A percentile compares a stretch with the other conserved stretches of the same genome.
phyloP scores from a whole-genome alignment of 2,797 vertebrate species.

The Hafferia zeledoni region DNA sequence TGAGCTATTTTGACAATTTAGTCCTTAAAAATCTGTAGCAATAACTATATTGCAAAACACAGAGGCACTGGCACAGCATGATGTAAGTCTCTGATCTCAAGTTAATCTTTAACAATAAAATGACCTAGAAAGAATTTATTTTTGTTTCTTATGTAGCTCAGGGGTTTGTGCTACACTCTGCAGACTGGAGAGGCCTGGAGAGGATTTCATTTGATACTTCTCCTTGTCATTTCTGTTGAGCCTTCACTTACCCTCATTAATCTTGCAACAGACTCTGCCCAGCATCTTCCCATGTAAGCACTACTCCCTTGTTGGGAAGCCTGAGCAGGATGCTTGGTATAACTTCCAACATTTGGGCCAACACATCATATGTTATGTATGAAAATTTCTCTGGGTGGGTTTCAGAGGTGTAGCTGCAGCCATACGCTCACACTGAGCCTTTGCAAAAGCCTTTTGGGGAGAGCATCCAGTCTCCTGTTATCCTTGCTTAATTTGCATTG shows the following conservation, averaged over 20 bases:
- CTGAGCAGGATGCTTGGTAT: not conserved
- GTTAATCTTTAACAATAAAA: constrained; percentile 69
- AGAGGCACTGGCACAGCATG: constrained; percentile 47
- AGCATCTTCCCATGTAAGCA: not conserved
- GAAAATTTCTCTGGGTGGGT: not conserved
- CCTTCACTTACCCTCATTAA: constrained; percentile 16
- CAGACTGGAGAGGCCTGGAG: not conserved
- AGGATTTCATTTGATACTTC: constrained; percentile 20
- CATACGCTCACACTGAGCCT: not conserved
- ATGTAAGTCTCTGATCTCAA: constrained; percentile 45
- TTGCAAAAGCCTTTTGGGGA: not conserved
- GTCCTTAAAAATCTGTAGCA: constrained; percentile 52
- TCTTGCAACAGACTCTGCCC: constrained; percentile 20
- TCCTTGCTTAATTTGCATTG: too few species aligned
- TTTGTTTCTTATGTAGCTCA: constrained; percentile 35
- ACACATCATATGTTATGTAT: fast-evolving
- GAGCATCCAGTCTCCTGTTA: not conserved
- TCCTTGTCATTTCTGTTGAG: not conserved
- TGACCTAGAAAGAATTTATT: constrained; percentile 55
- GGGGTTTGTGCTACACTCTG: constrained; percentile 28
- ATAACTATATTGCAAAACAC: constrained; percentile 56
- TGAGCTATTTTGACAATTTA: constrained; percentile 58
- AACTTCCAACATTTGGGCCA: not conserved
- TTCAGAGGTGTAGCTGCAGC: not conserved
- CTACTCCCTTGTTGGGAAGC: not conserved